A percentile compares a stretch with the other conserved stretches of the same genome.
Conservation (phyloP, 2,888 invertebrate species). For the Habroteleia sp. region DNA sequence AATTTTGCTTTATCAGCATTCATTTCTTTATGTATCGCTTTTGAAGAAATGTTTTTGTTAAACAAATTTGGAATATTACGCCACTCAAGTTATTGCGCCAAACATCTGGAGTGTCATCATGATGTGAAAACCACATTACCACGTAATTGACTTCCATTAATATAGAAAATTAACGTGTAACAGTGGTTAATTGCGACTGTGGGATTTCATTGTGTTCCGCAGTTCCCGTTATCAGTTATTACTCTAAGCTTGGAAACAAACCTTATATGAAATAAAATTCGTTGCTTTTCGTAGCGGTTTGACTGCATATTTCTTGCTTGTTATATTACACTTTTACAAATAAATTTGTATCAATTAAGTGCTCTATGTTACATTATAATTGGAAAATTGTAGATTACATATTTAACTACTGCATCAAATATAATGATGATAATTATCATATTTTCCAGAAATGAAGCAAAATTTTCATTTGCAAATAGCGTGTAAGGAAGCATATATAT, state of each 20-base stretch:
- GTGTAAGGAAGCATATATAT: no score
- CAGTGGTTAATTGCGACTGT: constrained; percentile 64
- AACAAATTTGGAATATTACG: constrained; percentile 11
- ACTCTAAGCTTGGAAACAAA: constrained; percentile 27
- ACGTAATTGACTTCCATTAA: constrained; percentile 70
- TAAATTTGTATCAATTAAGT: constrained; percentile 36
- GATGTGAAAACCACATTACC: constrained; percentile 67
- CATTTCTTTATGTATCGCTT: no score
- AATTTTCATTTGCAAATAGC: no score
- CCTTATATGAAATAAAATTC: constrained; percentile 51
- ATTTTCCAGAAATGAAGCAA: no score
- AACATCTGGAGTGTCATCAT: constrained; percentile 66
- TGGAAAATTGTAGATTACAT: constrained; percentile 18
- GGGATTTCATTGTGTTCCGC: constrained; percentile 55
- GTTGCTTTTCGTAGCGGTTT: constrained; percentile 9
- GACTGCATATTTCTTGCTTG: constrained; percentile 6
- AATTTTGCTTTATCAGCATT: no score
- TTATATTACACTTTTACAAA: constrained; percentile 6
- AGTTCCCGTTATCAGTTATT: constrained; percentile 55
- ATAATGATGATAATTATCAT: no score
- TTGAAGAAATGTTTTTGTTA: no score
- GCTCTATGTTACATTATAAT: background rate
- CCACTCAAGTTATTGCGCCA: constrained; percentile 64
- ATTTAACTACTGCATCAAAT: constrained; percentile 3
- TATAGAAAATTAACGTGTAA: constrained; percentile 70